Evolutionary conservation across 2,888 invertebrate species (phyloP).

Genomic region (Agrochola lota): DNA sequence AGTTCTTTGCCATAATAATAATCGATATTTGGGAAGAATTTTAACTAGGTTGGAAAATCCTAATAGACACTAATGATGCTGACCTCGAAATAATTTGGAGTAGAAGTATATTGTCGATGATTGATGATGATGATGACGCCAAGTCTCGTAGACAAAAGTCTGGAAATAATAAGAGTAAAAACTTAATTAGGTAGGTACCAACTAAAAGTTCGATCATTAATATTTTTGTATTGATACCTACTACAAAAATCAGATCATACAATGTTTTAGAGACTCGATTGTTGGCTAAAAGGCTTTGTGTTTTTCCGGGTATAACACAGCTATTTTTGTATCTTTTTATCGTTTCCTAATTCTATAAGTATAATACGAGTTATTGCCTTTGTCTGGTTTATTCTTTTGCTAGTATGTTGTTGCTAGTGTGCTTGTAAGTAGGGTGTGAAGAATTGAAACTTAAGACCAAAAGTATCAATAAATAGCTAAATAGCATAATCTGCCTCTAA

Average conservation of each 20-base stretch:
- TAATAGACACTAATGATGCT: slow-evolving; percentile 36
- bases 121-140: slow-evolving; percentile 56
- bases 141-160: slow-evolving; percentile 21
- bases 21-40: slow-evolving; percentile 50
- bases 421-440: neutral
- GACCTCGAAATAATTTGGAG: slow-evolving; percentile 59
- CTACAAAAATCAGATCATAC: neutral
- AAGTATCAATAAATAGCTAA: too few species aligned
- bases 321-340: slow-evolving; percentile 31
- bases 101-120: slow-evolving; percentile 33
- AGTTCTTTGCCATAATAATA: slow-evolving; percentile 28
- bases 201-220: neutral
- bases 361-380: slow-evolving; percentile 8
- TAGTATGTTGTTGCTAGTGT: too few species aligned
- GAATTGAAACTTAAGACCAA: neutral
- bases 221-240: slow-evolving; percentile 7
- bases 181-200: neutral
- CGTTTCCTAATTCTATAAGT: slow-evolving; percentile 28
- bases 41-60: slow-evolving; percentile 38
- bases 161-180: slow-evolving; percentile 35
- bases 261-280: neutral
- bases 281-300: neutral
- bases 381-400: slow-evolving; percentile 3
- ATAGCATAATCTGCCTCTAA: neutral
- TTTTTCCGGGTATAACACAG: neutral